Evolutionary conservation across 1,140 invertebrate genomes (phyloP).

Genomic region (Lepeophtheirus salmonis): DNA sequence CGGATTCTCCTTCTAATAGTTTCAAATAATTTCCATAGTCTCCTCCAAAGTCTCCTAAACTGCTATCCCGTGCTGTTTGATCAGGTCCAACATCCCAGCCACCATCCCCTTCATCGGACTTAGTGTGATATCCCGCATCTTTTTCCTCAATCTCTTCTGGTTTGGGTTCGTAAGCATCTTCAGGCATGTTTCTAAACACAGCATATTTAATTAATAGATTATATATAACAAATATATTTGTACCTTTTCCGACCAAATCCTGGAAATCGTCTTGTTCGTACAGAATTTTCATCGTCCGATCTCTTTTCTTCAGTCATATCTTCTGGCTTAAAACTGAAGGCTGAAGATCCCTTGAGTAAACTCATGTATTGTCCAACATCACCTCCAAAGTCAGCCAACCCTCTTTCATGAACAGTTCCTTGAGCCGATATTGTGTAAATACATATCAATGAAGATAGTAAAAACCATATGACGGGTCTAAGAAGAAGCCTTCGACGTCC

Average conservation of each 20-base stretch:
- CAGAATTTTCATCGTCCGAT: neutral
- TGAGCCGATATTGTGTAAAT: too few relatives aligned
- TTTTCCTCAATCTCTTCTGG: neutral
- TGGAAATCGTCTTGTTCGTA: too few relatives aligned
- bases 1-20: slow-evolving; percentile 4
- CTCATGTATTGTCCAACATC: slow-evolving; percentile 11
- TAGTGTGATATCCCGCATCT: neutral
- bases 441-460: too few relatives aligned
- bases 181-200: too few relatives aligned
- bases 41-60: slow-evolving; percentile 1
- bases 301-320: neutral
- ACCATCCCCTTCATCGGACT: neutral
- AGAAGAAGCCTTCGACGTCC: too few relatives aligned
- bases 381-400: slow-evolving; percentile 2
- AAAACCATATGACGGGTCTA: too few relatives aligned
- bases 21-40: slow-evolving; percentile 14
- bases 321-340: slow-evolving; percentile 2
- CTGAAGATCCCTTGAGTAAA: slow-evolving; percentile 1
- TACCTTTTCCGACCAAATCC: neutral
- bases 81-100: neutral
- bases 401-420: too few relatives aligned
- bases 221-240: neutral
- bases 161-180: too few relatives aligned
- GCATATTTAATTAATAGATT: too few relatives aligned
- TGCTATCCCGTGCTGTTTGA: neutral